Percentiles rank a stretch among this genome's conserved stretches.
Conservation (phyloP, 2,888 invertebrate genomes). For the Antitype chi region DNA sequence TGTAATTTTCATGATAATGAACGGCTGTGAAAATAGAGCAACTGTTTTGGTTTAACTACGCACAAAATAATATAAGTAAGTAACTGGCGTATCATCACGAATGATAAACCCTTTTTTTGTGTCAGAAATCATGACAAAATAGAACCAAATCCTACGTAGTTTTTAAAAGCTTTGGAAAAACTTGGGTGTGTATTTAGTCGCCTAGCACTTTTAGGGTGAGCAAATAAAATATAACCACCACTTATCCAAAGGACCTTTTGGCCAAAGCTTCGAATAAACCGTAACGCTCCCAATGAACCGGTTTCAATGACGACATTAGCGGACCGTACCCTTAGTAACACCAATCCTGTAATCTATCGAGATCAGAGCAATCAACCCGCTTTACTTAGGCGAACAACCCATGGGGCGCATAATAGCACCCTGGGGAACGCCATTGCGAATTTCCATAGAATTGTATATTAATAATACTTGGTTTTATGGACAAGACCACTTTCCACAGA, state of each 20-base stretch:
- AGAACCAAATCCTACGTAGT: neutral
- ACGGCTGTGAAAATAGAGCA: neutral
- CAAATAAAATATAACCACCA: constrained; percentile 58
- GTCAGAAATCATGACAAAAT: neutral
- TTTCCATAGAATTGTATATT: constrained; percentile 35
- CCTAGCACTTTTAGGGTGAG: constrained; percentile 11
- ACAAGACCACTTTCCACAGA: neutral
- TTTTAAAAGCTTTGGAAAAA: neutral
- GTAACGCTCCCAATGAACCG: constrained; percentile 62
- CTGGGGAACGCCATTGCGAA: constrained; percentile 48
- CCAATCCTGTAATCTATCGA: constrained; percentile 54
- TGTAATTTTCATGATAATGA: constrained; percentile 18
- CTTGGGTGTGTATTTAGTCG: neutral
- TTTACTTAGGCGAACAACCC: constrained; percentile 55
- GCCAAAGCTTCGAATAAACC: constrained; percentile 65
- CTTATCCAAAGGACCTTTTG: constrained; percentile 52
- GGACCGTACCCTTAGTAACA: constrained; percentile 46
- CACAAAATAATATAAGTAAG: neutral
- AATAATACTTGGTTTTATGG: constrained; percentile 22
- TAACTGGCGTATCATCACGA: neutral
- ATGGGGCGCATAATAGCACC: constrained; percentile 54
- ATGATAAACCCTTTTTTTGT: neutral
- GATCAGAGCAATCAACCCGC: constrained; percentile 57
- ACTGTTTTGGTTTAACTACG: constrained; percentile 3
- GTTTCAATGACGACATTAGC: constrained; percentile 63